A percentile compares a stretch with the other conserved stretches of the same genome.
These are phyloP conservation scores for Thumatha senex DNA, from an alignment of 2,888 invertebrate genomes.

Conservation along the genomic window DNA sequence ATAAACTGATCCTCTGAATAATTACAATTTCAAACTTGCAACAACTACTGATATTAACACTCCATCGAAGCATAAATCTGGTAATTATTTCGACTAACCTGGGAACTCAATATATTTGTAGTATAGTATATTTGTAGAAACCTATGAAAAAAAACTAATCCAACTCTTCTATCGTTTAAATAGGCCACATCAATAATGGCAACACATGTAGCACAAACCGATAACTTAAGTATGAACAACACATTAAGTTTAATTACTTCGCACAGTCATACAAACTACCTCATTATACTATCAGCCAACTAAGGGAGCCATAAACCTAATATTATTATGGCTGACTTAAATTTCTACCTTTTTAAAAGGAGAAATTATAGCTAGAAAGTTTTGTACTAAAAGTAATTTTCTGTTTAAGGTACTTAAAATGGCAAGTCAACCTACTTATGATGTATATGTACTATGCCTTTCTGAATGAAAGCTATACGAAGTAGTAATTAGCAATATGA, in stretches of 20 bases:
- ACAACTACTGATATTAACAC: constrained; percentile 27
- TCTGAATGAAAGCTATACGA: not conserved
- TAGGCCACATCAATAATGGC: constrained; percentile 53
- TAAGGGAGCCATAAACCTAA: constrained; percentile 43
- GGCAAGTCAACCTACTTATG: not conserved
- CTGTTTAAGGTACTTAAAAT: constrained; percentile 5
- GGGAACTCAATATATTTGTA: not conserved
- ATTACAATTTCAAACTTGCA: constrained; percentile 66
- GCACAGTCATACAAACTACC: constrained; percentile 46
- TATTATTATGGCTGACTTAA: constrained; percentile 34
- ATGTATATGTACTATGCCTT: not conserved
- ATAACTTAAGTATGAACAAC: constrained; percentile 41
- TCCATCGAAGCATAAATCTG: constrained; percentile 21
- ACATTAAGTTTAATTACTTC: constrained; percentile 31
- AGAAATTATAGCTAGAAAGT: constrained; percentile 43
- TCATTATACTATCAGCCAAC: constrained; percentile 46
- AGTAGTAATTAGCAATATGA: not conserved
- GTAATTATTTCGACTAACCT: not conserved
- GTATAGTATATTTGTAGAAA: constrained; percentile 1
- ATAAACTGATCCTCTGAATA: not conserved
- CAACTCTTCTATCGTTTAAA: constrained; percentile 26
- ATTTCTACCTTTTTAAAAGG: constrained; percentile 31
- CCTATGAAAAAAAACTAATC: constrained; percentile 9
- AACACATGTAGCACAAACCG: constrained; percentile 51
- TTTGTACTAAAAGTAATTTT: constrained; percentile 14